Base-by-base conservation (phyloP, 1,140 invertebrate species). In the Drosophila ananassae region DNA sequence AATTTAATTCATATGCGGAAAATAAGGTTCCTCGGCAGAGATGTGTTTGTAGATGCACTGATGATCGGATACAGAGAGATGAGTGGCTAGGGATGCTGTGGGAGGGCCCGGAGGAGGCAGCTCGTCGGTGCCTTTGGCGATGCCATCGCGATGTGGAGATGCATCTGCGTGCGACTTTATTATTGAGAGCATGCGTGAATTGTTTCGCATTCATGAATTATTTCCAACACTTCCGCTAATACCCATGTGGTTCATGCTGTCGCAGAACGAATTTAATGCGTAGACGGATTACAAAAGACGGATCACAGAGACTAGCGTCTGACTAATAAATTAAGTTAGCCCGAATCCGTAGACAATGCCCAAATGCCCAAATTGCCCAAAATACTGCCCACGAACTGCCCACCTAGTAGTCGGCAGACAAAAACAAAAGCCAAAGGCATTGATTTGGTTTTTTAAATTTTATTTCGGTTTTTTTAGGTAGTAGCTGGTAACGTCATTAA, bases 401-500 rank as follows among this genome's bases (percentile, higher is more conserved):
- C 51, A 64, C 63, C 39, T 64, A 53, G 66, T 21, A 44, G 41
- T 48, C 58, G 50, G 67, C 77, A 59, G 73, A 56, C 68, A 82
- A 78, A 68, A 68, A 77, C 63, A 85, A 78, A 78, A 46, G 21
- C 47, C 41, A 37, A 69, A 74, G 52, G 75, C 72, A 59, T 50
- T 52, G 68, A 81, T 77, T 84, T 58, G 54, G 32, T 60, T 58
- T 76, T 87, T 67, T n/a, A 3, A 28, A 28, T n/a, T 21, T 44
- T 17, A 7, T 21, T 44, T 44, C 2, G 41, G 7, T 22, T 21
- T 22, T 22, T 44, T 60, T 58, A 69, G 81, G 68, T 63, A 73
- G 63, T 85, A 81, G 72, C 77, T 71, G 62, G 58, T 75, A 62
- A 80, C 82, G 83, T 81, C 82, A 87, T 87, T 87, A 87, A 85